A percentile compares a stretch with the other conserved stretches of the same genome.
These are phyloP conservation scores for Gavia stellata DNA, from an alignment of 2,113 vertebrate genomes.

Conservation along the genomic window DNA sequence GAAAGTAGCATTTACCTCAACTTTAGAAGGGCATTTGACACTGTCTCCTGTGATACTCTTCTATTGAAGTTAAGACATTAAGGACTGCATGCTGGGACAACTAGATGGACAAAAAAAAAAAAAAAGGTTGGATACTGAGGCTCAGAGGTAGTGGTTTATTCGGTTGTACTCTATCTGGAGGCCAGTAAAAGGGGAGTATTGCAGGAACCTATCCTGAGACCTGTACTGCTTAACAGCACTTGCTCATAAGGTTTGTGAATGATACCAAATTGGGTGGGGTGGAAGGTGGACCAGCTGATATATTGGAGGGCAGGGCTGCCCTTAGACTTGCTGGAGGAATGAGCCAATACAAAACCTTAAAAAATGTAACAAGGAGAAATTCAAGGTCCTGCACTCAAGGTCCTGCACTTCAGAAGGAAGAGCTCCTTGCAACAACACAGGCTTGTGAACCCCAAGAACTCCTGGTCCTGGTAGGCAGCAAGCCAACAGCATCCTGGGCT, in stretches of 20 bases:
- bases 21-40: not conserved
- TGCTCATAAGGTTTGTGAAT: not conserved
- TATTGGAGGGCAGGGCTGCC: not conserved
- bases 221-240: not conserved
- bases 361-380: not conserved
- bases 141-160: not conserved
- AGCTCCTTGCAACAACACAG: not conserved
- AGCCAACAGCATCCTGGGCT: not conserved
- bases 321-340: not conserved
- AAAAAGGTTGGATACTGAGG: not conserved
- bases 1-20: not conserved
- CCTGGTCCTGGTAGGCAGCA: not conserved
- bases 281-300: not conserved
- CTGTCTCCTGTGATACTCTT: not conserved
- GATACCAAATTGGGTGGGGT: not conserved
- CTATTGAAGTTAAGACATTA: not conserved
- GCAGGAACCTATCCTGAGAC: not conserved
- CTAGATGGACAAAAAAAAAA: not conserved
- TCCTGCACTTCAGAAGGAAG: not conserved
- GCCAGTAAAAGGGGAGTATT: not conserved
- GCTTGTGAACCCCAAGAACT: not conserved
- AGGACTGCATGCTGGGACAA: not conserved
- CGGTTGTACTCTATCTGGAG: not conserved
- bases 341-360: not conserved
- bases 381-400: not conserved